Percentiles rank a stretch among this genome's conserved stretches.
Conservation (phyloP, 2,113 vertebrate genomes). For the Danionella cerebrum region DNA sequence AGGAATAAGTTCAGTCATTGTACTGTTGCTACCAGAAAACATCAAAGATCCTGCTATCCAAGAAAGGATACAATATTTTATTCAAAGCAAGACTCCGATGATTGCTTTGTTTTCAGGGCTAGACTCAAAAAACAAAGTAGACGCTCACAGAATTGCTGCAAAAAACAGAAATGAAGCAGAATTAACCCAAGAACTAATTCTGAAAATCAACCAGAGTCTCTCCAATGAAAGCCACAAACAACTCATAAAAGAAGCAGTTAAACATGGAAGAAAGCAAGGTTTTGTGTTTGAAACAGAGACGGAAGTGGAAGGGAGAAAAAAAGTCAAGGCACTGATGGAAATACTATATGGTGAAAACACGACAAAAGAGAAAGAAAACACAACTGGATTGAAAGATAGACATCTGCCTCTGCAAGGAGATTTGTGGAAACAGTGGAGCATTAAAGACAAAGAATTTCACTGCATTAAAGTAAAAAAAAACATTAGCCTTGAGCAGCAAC, state of each 20-base stretch:
- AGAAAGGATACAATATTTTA: constrained; percentile 37
- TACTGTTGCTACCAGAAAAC: constrained; percentile 51
- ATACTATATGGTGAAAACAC: constrained; percentile 29
- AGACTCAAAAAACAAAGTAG: background rate
- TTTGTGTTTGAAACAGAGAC: background rate
- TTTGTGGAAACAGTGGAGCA: constrained; percentile 52
- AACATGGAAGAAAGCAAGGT: constrained; percentile 39
- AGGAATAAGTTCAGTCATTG: constrained; percentile 47
- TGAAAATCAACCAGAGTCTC: constrained; percentile 35
- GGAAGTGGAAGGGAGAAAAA: constrained; percentile 21
- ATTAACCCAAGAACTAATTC: constrained; percentile 33
- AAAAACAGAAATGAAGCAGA: constrained; percentile 49
- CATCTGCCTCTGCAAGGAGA: constrained; percentile 54
- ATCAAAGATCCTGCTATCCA: constrained; percentile 18
- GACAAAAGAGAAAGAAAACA: background rate
- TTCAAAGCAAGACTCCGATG: constrained; percentile 23
- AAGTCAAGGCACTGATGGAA: constrained; percentile 18
- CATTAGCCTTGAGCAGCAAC: background rate
- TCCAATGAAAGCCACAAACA: background rate
- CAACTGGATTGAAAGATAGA: constrained; percentile 41
- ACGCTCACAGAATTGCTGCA: constrained; percentile 9
- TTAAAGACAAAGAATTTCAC: constrained; percentile 52
- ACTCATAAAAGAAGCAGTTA: constrained; percentile 30
- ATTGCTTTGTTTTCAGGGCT: constrained; percentile 36
- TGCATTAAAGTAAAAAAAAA: constrained; percentile 29